Percentiles rank a stretch among this genome's conserved stretches.
phyloP scores from a whole-genome alignment of 2,113 vertebrate species.

The Pedionomus torquatus region DNA sequence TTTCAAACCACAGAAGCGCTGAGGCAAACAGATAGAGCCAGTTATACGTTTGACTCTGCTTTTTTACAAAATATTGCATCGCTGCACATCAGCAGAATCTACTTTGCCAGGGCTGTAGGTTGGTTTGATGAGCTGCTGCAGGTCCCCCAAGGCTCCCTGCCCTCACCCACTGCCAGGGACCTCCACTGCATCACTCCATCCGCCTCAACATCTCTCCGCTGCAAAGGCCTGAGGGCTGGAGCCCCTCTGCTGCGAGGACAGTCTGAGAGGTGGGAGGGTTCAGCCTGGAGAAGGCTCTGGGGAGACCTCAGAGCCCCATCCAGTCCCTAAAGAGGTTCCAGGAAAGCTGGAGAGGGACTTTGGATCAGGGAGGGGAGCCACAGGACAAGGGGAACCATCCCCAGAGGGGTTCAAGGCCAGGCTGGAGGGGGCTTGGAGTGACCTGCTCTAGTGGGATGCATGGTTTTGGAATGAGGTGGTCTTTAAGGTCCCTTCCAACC shows the following conservation, averaged over 20 bases:
- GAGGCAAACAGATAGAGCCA: neutral
- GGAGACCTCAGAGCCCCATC: neutral
- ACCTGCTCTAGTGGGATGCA: neutral
- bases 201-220: no score
- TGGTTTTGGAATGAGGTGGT: accelerated
- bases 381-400: neutral
- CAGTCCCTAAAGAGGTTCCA: neutral
- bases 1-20: neutral
- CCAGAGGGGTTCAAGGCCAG: neutral
- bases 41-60: neutral
- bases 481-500: neutral
- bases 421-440: neutral
- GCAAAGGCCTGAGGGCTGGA: neutral
- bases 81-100: neutral
- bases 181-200: neutral
- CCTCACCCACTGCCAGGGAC: accelerated
- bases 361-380: neutral
- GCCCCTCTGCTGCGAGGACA: neutral
- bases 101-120: accelerated
- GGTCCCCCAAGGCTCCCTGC: neutral
- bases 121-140: neutral
- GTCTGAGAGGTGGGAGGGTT: neutral
- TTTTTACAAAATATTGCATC: accelerated
- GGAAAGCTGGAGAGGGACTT: neutral
- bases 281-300: neutral